Evolutionary conservation across 2,113 vertebrate species (phyloP).

Genomic region (Numenius arquata): DNA sequence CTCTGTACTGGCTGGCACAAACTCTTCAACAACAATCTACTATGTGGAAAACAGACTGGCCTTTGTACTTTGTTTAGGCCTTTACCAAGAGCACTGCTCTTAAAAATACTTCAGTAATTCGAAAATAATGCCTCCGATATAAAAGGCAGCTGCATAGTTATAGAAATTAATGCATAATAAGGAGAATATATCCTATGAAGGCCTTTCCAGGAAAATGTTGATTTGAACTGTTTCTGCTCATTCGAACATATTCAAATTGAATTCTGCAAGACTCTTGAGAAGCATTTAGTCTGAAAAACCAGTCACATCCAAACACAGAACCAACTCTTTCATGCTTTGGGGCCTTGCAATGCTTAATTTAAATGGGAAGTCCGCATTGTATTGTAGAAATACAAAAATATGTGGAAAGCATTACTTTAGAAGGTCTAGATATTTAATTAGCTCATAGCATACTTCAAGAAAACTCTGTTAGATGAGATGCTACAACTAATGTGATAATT

Average conservation of each 20-base stretch:
- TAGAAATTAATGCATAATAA: background rate
- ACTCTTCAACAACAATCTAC: slow-evolving; percentile 65
- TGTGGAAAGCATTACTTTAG: background rate
- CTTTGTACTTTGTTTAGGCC: slow-evolving; percentile 68
- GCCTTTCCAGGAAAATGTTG: background rate
- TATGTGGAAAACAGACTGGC: slow-evolving; percentile 67
- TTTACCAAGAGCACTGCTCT: slow-evolving; percentile 35
- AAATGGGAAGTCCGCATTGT: background rate
- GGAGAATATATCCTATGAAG: background rate
- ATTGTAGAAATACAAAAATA: background rate
- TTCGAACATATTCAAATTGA: background rate
- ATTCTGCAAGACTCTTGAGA: background rate
- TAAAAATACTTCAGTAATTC: slow-evolving; percentile 58
- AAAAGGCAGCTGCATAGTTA: background rate
- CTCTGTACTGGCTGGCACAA: slow-evolving; percentile 76
- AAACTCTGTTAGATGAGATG: background rate
- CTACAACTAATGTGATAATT: background rate
- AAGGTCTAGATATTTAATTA: background rate
- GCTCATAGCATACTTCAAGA: background rate
- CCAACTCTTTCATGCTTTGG: background rate
- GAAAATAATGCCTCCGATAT: slow-evolving; percentile 41
- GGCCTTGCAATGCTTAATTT: background rate
- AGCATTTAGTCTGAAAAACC: background rate
- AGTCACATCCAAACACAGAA: background rate
- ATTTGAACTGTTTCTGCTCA: background rate